Evolutionary conservation across 2,888 invertebrate species (phyloP), one percentile per base, ranked within the genome.

Genomic region (Coelinius sp.): DNA sequence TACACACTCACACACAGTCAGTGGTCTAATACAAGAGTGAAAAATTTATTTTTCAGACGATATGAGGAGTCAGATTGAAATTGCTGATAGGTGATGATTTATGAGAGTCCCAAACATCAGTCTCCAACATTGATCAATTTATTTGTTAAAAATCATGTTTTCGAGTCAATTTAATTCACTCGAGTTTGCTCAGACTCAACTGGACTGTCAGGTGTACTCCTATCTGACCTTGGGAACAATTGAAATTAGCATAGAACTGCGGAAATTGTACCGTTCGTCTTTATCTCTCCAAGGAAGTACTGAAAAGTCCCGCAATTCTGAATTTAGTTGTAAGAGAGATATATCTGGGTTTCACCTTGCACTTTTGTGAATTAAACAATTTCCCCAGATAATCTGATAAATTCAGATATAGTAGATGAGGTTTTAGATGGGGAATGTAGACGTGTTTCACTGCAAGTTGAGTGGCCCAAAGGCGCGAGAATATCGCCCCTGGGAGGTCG

Each of bases 401-500:
- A 52, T 52, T 24, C 24, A 25, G 22, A 25, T 6, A 24, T 22
- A 3, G 22, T 10, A 20, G 20, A 20, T 20, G 10, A 5, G 20
- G 10, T 24, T 14, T 24, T 8, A 24, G 20, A 10, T 24, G 8
- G 24, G 6, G 53, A 53, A 25, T 24, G 24, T 8, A 24, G 10
- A 24, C 10, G 1, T 52, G 24, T 22, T 52, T 24, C 6, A 41
- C n/a, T 41, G 41, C 24, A 25, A 52, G 12, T 24, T 24, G 22
- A 52, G 6, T 0, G 22, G 14, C 12, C 31, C 46, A 14, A 71
- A 66, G 56, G 66, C 44, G 71, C 56, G 66, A 66, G 71, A 69
- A 69, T 49, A 71, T 65, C 41, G 53, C 66, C 81, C 79, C 80
- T 78, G 79, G 77, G 82, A 80, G 83, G 81, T 73, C 76, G 71